Conservation (phyloP, 2,888 invertebrate genomes). For the Synergus gifuensis region DNA sequence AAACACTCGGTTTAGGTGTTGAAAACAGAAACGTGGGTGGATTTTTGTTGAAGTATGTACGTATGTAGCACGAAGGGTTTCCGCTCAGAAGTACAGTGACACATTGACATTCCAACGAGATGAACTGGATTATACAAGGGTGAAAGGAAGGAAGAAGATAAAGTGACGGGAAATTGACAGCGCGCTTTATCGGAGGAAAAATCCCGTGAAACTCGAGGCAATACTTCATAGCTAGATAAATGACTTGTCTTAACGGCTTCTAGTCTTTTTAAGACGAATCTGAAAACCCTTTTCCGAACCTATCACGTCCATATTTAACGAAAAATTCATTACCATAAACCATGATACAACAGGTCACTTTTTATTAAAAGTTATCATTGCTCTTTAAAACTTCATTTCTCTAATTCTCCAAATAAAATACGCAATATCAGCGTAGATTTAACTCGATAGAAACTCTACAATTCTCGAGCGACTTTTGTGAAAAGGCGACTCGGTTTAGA, state of each 20-base stretch:
- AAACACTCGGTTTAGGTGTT: not conserved
- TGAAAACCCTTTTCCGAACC: slow-evolving; percentile 54
- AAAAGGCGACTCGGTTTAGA: not conserved
- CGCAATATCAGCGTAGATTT: slow-evolving; percentile 14
- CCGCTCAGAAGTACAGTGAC: slow-evolving; percentile 50
- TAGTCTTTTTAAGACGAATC: slow-evolving; percentile 18
- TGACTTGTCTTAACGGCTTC: not conserved
- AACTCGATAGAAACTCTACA: not conserved
- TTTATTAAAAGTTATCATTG: not conserved
- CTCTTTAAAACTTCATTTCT: not conserved
- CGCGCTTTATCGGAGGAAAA: slow-evolving; percentile 62
- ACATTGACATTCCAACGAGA: slow-evolving; percentile 58
- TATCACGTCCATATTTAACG: slow-evolving; percentile 15
- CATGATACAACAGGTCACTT: not conserved
- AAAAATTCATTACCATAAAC: not conserved
- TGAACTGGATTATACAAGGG: slow-evolving; percentile 57
- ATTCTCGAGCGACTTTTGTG: not conserved
- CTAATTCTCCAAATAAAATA: not conserved
- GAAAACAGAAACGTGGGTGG: not conserved
- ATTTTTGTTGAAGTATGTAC: not conserved
- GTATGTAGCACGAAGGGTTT: not conserved
- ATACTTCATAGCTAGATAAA: slow-evolving; percentile 2
- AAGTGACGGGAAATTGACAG: slow-evolving; percentile 67
- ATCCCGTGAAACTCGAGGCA: slow-evolving; percentile 55
- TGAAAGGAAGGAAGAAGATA: slow-evolving; percentile 50